These are phyloP conservation scores for Polymixis flavicincta DNA, from an alignment of 2,888 invertebrate genomes.

Conservation along the genomic window DNA sequence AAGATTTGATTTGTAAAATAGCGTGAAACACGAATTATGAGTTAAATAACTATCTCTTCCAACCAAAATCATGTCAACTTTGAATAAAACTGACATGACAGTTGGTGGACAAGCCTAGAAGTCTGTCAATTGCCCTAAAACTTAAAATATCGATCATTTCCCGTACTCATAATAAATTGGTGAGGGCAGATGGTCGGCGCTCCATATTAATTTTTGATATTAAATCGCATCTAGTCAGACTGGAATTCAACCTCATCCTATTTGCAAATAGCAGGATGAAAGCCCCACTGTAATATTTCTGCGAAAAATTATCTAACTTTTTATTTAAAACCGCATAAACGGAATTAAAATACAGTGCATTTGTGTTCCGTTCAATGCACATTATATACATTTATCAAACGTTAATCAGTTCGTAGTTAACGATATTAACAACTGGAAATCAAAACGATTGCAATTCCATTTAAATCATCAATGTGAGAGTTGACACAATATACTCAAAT, in stretches of 20 bases:
- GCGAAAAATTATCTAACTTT: background rate
- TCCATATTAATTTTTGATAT: conserved; percentile 1
- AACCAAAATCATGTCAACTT: no score
- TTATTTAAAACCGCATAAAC: conserved; percentile 15
- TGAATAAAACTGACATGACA: no score
- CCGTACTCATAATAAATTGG: background rate
- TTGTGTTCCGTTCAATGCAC: background rate
- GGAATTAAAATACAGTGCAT: conserved; percentile 12
- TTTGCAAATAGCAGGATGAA: conserved; percentile 1
- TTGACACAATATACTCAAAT: conserved; percentile 88
- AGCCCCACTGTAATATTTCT: background rate
- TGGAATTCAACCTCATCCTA: background rate
- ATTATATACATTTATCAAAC: conserved; percentile 41
- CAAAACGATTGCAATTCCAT: conserved; percentile 71
- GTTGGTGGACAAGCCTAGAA: background rate
- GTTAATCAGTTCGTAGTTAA: conserved; percentile 62
- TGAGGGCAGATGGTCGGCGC: background rate
- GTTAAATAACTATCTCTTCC: no score
- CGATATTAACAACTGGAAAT: conserved; percentile 58
- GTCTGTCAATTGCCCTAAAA: background rate
- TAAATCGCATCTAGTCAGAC: conserved; percentile 9
- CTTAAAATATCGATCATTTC: background rate
- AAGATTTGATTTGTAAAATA: no score
- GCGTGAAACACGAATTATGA: no score
- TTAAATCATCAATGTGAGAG: conserved; percentile 82